Conservation (phyloP, 2,113 vertebrate species). For the Copsychus sechellarum region DNA sequence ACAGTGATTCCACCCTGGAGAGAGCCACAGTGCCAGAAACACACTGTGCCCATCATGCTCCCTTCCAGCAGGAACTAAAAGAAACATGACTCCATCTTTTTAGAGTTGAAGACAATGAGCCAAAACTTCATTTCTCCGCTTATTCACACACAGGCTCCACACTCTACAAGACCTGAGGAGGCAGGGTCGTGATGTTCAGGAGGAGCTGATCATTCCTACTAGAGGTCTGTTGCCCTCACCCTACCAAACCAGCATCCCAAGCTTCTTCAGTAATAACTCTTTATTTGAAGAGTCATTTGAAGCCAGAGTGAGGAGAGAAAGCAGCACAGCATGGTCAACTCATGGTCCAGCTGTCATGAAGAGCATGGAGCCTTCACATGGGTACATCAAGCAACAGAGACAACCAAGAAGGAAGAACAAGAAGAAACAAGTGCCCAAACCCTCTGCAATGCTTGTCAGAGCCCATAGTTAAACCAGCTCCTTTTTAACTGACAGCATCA, state of each 20-base stretch:
- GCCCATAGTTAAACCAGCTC: not conserved
- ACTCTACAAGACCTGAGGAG: not conserved
- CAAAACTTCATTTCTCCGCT: not conserved
- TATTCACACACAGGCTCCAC: not conserved
- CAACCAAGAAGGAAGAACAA: not conserved
- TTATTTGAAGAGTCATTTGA: not conserved
- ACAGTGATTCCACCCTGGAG: not conserved
- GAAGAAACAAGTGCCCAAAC: not conserved
- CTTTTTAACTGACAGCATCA: not conserved
- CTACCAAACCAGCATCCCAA: not conserved
- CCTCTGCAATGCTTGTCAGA: not conserved
- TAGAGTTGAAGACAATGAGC: not conserved
- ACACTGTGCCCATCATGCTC: not conserved
- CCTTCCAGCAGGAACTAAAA: not conserved
- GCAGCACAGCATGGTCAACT: not conserved
- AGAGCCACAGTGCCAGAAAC: not conserved
- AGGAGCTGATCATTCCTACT: not conserved
- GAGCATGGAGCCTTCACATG: not conserved
- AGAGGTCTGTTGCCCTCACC: not conserved
- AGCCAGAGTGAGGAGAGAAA: not conserved
- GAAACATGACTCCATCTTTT: not conserved
- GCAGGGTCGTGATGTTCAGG: not conserved
- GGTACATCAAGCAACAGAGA: not conserved
- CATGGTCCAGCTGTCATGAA: accelerated
- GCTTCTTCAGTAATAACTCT: not conserved